These are phyloP conservation scores for Cryptocephalus primarius DNA, from an alignment of 2,888 invertebrate genomes.

Conservation along the genomic window DNA sequence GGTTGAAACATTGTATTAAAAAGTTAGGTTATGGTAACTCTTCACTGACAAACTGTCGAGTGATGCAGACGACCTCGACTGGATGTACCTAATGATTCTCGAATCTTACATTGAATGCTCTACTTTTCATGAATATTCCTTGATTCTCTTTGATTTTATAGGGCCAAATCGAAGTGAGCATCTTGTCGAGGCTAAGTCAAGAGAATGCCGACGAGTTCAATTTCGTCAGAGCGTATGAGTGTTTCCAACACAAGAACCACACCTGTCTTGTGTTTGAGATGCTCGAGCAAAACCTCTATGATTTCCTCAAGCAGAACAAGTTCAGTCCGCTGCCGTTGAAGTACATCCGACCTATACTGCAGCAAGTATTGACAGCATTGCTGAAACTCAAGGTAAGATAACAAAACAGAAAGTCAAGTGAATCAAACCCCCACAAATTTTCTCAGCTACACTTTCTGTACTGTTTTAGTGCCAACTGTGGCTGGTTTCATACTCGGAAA, in stretches of 20 bases:
- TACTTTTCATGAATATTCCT: too few species aligned
- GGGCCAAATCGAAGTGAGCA: constrained; percentile 98
- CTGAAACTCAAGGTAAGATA: constrained; percentile 72
- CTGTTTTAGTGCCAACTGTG: too few species aligned
- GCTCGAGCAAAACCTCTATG: constrained; percentile 99
- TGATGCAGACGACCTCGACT: too few species aligned
- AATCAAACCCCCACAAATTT: too few species aligned
- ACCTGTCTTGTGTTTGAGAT: constrained; percentile 99
- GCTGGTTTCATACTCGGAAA: too few species aligned
- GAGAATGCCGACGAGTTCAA: constrained; percentile 99
- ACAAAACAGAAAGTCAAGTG: too few species aligned
- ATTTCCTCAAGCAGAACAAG: constrained; percentile 99
- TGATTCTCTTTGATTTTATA: constrained; percentile 10
- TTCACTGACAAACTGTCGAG: too few species aligned
- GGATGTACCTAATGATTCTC: too few species aligned
- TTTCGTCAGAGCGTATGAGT: constrained; percentile 99
- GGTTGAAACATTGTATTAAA: too few species aligned
- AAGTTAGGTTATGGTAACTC: too few species aligned
- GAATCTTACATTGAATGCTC: too few species aligned
- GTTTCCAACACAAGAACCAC: constrained; percentile 99
- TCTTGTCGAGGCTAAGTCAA: constrained; percentile 84
- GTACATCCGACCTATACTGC: constrained; percentile 96
- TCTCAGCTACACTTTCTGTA: too few species aligned
- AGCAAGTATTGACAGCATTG: constrained; percentile 86
- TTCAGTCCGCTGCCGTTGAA: constrained; percentile 97